Base-by-base conservation (phyloP, 2,113 vertebrate genomes). In the Lasiurus cinereus region DNA sequence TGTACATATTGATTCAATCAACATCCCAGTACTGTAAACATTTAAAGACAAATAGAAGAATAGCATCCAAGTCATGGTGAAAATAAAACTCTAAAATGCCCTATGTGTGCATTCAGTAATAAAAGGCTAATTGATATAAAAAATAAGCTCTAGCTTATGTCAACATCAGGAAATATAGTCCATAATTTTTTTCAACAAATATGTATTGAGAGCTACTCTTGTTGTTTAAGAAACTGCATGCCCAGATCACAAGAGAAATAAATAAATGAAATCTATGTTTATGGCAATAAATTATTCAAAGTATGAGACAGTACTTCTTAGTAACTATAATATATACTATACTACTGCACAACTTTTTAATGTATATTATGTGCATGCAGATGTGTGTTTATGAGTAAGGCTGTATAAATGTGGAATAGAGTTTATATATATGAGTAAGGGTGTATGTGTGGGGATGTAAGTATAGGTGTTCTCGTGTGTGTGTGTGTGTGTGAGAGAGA, bases 11-110 rank as follows among this genome's bases (percentile, higher is more conserved):
- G 3, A 6, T 27, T 50, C 31, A 89, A 16, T 91, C 27, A 85
- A 33, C 10, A 82, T 66, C 19, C 5, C 21, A 70, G 27, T 43
- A 50, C 3, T 43, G 13, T 31, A 48, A 15, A 62, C 3, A 91
- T 52, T 62, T 52, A 48, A 83, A 78, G 29, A 83, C 56, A 93
- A 93, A 46, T 86, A 62, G 33, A n/a, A 59, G 50, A 78, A 18
- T 70, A 29, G 46, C 56, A 88, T 87, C 59, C 5, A 89, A 64
- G 7, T 13, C 13, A 59, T 56, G 7, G 6, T 54, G 50, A 43
- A 62, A 62, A 48, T 54, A 72, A 77, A 64, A 88, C 21, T 74
- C 14, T 76, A 46, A 74, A 90, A 69, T 15, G 1, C 1, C 21
- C 21, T 54, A 29, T 29, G 1, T 43, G 1, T 52, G 6, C 15